phyloP scores from a whole-genome alignment of 2,888 invertebrate species.

The Cephus pulcher region DNA sequence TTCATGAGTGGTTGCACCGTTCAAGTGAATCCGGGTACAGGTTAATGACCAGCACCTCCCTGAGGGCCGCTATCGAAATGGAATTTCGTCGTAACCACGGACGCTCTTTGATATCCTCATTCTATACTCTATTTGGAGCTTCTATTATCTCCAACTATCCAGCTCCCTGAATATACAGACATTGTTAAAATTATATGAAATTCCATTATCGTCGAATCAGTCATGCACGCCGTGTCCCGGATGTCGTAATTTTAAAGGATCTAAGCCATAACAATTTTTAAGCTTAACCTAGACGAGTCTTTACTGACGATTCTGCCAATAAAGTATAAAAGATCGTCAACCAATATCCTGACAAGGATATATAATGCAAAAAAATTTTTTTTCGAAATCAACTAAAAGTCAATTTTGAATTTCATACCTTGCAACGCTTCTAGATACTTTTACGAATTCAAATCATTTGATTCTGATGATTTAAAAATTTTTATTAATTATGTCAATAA shows the following conservation, averaged over 20 bases:
- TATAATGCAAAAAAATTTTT: neutral
- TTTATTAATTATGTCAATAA: neutral
- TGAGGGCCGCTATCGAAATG: conserved; percentile 19
- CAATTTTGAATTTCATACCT: neutral
- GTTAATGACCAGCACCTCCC: conserved; percentile 29
- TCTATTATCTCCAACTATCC: neutral
- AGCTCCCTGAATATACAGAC: neutral
- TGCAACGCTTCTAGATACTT: neutral
- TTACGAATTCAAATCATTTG: neutral
- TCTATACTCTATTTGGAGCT: neutral
- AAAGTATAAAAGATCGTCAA: neutral
- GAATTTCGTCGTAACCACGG: neutral
- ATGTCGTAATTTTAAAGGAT: neutral
- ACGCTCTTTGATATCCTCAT: neutral
- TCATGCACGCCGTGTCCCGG: conserved; percentile 22
- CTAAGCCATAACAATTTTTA: neutral
- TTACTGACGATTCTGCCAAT: neutral
- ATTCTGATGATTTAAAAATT: neutral
- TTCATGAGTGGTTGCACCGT: conserved; percentile 2
- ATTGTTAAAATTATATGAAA: conserved; percentile 13
- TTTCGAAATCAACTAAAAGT: neutral
- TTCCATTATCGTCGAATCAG: conserved; percentile 38
- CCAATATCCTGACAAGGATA: neutral
- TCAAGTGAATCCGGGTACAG: conserved; percentile 15
- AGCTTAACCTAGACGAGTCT: neutral